phyloP scores from a whole-genome alignment of 2,888 invertebrate species.

The Ectemnius lituratus region DNA sequence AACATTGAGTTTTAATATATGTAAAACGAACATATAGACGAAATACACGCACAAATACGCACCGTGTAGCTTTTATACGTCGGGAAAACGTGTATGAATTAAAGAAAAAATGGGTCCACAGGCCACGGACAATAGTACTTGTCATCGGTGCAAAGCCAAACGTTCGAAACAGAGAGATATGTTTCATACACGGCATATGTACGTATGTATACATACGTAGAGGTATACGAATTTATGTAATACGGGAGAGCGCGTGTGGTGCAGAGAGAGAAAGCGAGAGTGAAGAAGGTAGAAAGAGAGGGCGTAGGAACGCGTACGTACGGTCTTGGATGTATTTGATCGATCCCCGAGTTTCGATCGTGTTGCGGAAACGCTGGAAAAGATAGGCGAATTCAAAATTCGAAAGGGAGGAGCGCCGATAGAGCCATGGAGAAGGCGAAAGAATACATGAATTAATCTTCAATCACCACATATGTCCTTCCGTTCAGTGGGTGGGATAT shows the following conservation, averaged over 20 bases:
- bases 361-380: neutral
- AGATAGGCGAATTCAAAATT: conserved; percentile 2
- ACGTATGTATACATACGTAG: neutral
- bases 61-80: no score
- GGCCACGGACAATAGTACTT: no score
- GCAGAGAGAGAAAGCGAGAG: conserved; percentile 1
- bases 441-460: conserved; percentile 12
- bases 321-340: conserved; percentile 5
- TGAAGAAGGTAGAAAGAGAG: conserved; percentile 4
- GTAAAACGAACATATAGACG: no score
- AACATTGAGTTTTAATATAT: no score
- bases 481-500: conserved; percentile 46
- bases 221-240: neutral
- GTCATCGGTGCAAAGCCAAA: no score
- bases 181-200: neutral
- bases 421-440: conserved; percentile 1
- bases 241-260: neutral
- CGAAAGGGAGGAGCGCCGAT: neutral
- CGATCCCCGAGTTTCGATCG: conserved; percentile 4
- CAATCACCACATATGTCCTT: conserved; percentile 33
- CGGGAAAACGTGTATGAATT: no score
- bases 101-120: no score
- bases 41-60: no score
- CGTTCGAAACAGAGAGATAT: no score
- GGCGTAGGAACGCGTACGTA: conserved; percentile 3